Evolutionary conservation across 2,888 invertebrate species (phyloP).

Genomic region (Erannis defoliaria): DNA sequence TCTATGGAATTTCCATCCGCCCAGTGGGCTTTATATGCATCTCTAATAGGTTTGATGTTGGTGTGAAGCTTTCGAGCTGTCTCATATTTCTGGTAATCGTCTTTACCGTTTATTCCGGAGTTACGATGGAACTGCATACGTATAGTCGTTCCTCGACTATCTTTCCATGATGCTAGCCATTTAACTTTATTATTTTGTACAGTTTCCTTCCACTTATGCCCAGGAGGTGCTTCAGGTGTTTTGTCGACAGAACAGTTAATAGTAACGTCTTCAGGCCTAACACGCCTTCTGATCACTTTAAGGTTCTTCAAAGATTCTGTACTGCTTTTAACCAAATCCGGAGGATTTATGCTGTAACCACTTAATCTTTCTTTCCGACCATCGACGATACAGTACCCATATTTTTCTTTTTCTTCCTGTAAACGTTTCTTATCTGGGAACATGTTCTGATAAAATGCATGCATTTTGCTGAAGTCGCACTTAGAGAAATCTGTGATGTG

Average conservation of each 20-base stretch:
- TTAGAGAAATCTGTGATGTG: not conserved
- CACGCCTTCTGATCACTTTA: too few species aligned
- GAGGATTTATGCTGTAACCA: not conserved
- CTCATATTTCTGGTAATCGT: not conserved
- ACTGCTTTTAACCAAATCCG: not conserved
- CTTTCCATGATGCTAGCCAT: not conserved
- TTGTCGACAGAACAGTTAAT: not conserved
- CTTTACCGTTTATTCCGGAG: slow-evolving; percentile 8
- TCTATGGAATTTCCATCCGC: not conserved
- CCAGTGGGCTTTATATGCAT: not conserved
- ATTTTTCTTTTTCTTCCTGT: not conserved
- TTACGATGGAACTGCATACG: not conserved
- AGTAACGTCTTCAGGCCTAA: not conserved
- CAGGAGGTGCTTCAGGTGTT: not conserved
- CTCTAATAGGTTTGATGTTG: not conserved
- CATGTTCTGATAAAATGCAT: too few species aligned
- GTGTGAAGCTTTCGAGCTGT: not conserved
- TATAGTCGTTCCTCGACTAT: not conserved
- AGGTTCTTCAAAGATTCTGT: not conserved
- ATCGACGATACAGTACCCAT: not conserved
- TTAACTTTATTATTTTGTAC: not conserved
- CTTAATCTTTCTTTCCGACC: not conserved
- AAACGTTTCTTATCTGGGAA: too few species aligned
- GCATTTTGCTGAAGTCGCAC: not conserved
- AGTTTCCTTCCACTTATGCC: not conserved